Percentiles rank a stretch among this genome's conserved stretches.
These are phyloP conservation scores for Vireo altiloquus DNA, from an alignment of 2,113 vertebrate species.

Conservation along the genomic window DNA sequence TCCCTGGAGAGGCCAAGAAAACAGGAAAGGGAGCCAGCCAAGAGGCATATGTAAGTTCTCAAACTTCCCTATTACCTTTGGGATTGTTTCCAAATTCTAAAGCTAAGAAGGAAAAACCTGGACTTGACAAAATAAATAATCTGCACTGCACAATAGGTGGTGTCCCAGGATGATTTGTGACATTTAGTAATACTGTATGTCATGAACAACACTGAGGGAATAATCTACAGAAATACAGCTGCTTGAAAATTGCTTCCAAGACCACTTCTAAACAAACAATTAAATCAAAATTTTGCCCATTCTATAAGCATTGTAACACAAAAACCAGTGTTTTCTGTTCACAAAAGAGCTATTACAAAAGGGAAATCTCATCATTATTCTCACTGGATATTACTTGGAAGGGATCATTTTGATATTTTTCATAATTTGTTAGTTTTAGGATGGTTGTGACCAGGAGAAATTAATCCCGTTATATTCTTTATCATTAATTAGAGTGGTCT, in stretches of 20 bases:
- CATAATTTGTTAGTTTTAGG: neutral
- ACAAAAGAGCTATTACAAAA: neutral
- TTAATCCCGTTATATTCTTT: neutral
- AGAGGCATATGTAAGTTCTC: neutral
- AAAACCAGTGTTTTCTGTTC: neutral
- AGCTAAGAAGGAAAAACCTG: neutral
- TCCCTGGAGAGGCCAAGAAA: neutral
- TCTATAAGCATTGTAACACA: neutral
- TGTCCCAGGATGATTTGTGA: neutral
- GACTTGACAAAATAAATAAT: neutral
- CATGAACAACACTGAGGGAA: neutral
- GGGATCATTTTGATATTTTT: neutral
- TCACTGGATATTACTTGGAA: neutral
- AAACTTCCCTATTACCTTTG: conserved; percentile 7
- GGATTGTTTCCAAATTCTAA: neutral
- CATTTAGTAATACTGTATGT: neutral
- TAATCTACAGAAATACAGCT: conserved; percentile 12
- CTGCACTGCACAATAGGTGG: neutral
- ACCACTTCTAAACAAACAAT: neutral
- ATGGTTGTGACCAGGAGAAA: neutral
- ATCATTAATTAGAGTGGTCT: neutral
- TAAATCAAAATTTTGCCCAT: neutral
- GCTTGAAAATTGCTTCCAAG: neutral
- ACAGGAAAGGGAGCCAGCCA: neutral
- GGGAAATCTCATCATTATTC: neutral